A percentile compares a stretch with the other conserved stretches of the same genome.
Conservation (phyloP, 2,113 vertebrate genomes). For the Excalfactoria chinensis region DNA sequence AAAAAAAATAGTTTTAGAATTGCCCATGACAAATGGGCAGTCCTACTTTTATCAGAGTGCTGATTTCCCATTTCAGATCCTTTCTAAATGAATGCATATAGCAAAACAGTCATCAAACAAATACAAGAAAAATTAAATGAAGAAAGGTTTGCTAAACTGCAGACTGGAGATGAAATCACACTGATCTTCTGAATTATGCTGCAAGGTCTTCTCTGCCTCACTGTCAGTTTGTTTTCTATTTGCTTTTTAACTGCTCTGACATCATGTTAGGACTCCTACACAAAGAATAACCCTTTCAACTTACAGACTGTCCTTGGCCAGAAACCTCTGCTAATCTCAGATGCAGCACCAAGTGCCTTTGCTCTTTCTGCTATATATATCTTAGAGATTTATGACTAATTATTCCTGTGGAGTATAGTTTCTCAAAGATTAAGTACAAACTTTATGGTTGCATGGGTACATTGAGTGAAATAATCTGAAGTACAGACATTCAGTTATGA, state of each 20-base stretch:
- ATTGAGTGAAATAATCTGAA: not conserved
- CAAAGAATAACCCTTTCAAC: too few species aligned
- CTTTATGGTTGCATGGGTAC: not conserved
- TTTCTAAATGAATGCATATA: not conserved
- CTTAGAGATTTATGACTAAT: too few species aligned
- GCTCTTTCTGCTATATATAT: too few species aligned
- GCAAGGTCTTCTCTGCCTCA: too few species aligned
- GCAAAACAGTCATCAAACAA: not conserved
- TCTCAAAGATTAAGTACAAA: not conserved
- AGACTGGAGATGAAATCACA: not conserved
- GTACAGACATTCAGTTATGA: accelerated
- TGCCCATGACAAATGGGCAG: not conserved
- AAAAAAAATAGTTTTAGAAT: not conserved
- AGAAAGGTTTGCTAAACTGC: not conserved
- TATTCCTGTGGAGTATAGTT: too few species aligned
- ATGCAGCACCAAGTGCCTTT: too few species aligned
- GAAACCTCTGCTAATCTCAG: too few species aligned
- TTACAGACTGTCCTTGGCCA: too few species aligned
- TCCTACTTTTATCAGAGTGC: not conserved
- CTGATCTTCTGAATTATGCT: not conserved
- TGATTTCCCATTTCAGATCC: not conserved
- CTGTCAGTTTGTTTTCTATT: too few species aligned
- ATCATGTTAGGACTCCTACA: too few species aligned
- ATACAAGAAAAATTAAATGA: not conserved
- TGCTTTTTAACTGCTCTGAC: not conserved